Evolutionary conservation across 1,140 invertebrate genomes (phyloP).

Genomic region (Drosophila sp.): DNA sequence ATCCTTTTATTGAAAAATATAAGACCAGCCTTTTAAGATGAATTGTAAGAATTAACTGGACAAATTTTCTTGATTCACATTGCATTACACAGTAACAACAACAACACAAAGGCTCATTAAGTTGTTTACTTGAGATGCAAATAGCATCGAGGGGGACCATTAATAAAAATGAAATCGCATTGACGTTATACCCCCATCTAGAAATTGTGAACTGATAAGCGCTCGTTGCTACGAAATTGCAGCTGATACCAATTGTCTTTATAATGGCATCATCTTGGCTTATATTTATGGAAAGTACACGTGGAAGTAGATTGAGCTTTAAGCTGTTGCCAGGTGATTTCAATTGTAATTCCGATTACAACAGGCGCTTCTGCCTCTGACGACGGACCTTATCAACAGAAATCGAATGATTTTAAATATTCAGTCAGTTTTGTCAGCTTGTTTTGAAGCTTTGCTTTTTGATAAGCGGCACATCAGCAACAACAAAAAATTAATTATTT

Average conservation of each 20-base stretch:
- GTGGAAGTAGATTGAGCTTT: not conserved
- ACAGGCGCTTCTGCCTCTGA: conserved; percentile 25
- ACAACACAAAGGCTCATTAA: conserved; percentile 35
- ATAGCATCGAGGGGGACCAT: conserved; percentile 5
- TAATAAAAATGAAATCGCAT: conserved; percentile 1
- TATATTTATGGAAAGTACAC: conserved; percentile 4
- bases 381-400: conserved; percentile 37
- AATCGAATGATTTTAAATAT: conserved; percentile 53
- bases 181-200: conserved; percentile 47
- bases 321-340: conserved; percentile 59
- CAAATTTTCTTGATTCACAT: too few species aligned
- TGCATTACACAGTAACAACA: not conserved
- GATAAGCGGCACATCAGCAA: conserved; percentile 36
- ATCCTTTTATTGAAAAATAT: too few species aligned
- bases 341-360: conserved; percentile 48
- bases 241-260: conserved; percentile 1
- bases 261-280: not conserved
- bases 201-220: conserved; percentile 47
- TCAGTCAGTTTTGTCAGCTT: conserved; percentile 45
- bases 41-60: too few species aligned
- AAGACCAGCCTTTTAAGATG: too few species aligned
- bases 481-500: conserved; percentile 28
- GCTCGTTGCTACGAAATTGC: not conserved
- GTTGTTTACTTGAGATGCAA: conserved; percentile 62
- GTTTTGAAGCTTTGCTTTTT: conserved; percentile 30